Percentiles rank a stretch among this genome's conserved stretches.
Conservation (phyloP, 2,113 vertebrate genomes). For the Ranitomeya imitator region DNA sequence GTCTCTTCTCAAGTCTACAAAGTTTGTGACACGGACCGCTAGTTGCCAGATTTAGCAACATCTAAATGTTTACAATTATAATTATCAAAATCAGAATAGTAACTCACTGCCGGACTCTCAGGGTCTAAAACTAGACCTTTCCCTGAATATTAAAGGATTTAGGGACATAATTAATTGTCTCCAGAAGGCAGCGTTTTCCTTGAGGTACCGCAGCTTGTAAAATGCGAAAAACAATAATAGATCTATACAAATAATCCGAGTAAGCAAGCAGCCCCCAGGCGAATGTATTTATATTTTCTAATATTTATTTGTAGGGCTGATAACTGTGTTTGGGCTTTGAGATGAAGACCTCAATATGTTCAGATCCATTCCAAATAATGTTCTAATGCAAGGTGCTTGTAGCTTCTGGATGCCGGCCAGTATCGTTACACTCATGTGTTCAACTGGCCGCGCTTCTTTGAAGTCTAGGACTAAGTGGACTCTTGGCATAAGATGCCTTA, state of each 20-base stretch:
- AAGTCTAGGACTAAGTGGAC: constrained; percentile 44
- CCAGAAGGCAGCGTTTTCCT: constrained; percentile 41
- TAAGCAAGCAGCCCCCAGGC: neutral
- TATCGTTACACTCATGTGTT: neutral
- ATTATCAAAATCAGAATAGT: constrained; percentile 43
- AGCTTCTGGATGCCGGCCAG: constrained; percentile 20
- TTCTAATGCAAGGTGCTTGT: constrained; percentile 45
- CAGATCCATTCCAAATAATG: constrained; percentile 14
- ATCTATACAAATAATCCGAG: constrained; percentile 31
- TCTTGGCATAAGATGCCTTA: constrained; percentile 35
- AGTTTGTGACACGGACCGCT: constrained; percentile 15
- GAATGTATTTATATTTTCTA: neutral
- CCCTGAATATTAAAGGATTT: constrained; percentile 48
- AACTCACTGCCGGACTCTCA: constrained; percentile 34
- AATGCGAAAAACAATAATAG: constrained; percentile 39
- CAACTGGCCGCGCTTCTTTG: constrained; percentile 31
- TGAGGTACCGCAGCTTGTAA: constrained; percentile 2
- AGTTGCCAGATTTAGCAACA: constrained; percentile 47
- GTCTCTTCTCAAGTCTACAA: constrained; percentile 32
- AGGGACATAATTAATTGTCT: constrained; percentile 49
- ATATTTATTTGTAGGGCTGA: constrained; percentile 24
- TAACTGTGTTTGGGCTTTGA: constrained; percentile 27
- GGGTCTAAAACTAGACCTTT: constrained; percentile 25
- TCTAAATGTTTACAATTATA: constrained; percentile 53
- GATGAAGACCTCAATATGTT: constrained; percentile 27